Base-by-base conservation (phyloP, 1,140 invertebrate species). In the Hylyphantes graminicola region DNA sequence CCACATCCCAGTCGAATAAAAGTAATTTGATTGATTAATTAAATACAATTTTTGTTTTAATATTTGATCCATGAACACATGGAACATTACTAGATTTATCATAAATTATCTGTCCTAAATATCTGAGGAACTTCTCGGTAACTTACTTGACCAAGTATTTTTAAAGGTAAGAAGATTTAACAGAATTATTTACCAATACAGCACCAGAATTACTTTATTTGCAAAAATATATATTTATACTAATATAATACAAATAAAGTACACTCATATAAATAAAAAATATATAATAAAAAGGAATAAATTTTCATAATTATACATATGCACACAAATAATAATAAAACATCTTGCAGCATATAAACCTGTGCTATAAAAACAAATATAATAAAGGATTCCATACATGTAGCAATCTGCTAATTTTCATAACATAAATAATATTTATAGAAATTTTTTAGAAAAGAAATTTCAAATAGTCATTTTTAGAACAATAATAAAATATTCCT, bases 1-100 rank as follows among this genome's bases (percentile, higher is more conserved):
- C 48, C 73, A 48, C 7, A 68, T 53, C 78, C 65, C 67, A 81
- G 63, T 53, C 63, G 68, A 68, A 68, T 59, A 51, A 70, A 80
- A 81, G 70, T 70, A n/a, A 81, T 81, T 21, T 78, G n/a, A n/a
- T n/a, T n/a, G n/a, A n/a, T n/a, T n/a, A n/a, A n/a, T n/a, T n/a
- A n/a, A n/a, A n/a, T n/a, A n/a, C n/a, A n/a, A n/a, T n/a, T n/a
- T n/a, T n/a, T n/a, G n/a, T n/a, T n/a, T n/a, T n/a, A n/a, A n/a
- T n/a, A n/a, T n/a, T n/a, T n/a, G n/a, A n/a, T n/a, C n/a, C n/a
- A n/a, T n/a, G n/a, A n/a, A n/a, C n/a, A n/a, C n/a, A n/a, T n/a
- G n/a, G n/a, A n/a, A n/a, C n/a, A n/a, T n/a, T n/a, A n/a, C n/a
- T n/a, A n/a, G n/a, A n/a, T n/a, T n/a, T n/a, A n/a, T n/a, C n/a